Percentiles rank a stretch among this genome's conserved stretches.
These are phyloP conservation scores for Tragelaphus strepsiceros DNA, from an alignment of 2,113 vertebrate species.

Conservation along the genomic window DNA sequence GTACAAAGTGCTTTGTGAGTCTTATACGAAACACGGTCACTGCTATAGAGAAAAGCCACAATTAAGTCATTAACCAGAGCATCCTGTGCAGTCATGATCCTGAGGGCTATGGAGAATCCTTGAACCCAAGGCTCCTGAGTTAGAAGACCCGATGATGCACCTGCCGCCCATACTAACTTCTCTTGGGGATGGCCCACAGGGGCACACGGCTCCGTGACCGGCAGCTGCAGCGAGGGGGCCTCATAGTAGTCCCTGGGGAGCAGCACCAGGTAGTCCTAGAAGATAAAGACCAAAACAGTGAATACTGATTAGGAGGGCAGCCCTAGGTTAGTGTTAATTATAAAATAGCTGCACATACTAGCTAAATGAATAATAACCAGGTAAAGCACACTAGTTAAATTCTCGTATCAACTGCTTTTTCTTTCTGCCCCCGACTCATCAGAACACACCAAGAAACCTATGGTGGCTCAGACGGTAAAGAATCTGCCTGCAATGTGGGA, in stretches of 20 bases:
- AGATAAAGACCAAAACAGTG: neutral
- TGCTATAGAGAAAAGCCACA: neutral
- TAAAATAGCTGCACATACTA: neutral
- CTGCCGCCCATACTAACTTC: conserved; percentile 82
- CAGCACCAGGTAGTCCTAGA: conserved; percentile 94
- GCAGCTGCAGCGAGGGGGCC: conserved; percentile 85
- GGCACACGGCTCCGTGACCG: conserved; percentile 88
- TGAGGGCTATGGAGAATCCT: neutral
- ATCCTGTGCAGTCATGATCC: neutral
- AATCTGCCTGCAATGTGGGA: neutral
- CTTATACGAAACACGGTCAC: neutral
- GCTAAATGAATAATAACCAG: neutral
- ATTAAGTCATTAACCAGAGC: neutral
- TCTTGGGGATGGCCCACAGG: conserved; percentile 68
- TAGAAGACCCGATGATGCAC: neutral
- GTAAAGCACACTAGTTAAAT: neutral
- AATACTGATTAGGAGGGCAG: neutral
- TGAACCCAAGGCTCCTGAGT: neutral
- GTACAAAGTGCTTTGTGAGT: neutral
- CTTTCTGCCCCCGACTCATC: neutral
- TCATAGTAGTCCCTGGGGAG: conserved; percentile 93
- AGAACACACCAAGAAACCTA: neutral
- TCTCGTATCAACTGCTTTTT: neutral
- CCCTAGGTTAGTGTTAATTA: neutral
- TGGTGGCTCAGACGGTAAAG: neutral